Base-by-base conservation (phyloP, 2,113 vertebrate genomes). In the Zapornia atra region DNA sequence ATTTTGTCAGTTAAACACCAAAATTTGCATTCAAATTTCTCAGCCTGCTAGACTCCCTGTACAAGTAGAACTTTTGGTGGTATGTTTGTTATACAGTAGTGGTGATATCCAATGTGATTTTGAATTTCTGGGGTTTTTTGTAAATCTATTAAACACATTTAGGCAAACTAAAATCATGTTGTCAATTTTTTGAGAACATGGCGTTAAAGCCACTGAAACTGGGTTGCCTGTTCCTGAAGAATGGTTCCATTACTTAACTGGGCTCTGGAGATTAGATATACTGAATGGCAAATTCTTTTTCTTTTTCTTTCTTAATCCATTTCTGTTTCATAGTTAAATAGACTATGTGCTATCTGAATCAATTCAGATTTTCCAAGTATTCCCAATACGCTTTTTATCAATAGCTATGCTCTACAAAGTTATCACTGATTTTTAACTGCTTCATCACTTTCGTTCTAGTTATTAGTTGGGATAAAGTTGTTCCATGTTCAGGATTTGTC, bases 371-470 rank as follows among this genome's bases (percentile, higher is more conserved):
- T 94, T 63, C 38, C 57, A 82, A 76, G 69, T 95, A 96, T 93
- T 97, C 92, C 82, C 88, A 90, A 65, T 65, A 57, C 60, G 15
- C 53, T 57, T 95, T 96, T 86, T 94, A 92, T 88, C 88, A 94
- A 82, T 84, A 84, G 48, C 16, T 82, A 6, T 72, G 53, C 63
- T 96, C 28, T 82, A 53, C 79, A n/a, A 90, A 93, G 51, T 93
- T 90, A 94, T 81, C 46, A 57, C 22, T 84, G 44, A 42, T 79
- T 81, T 90, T 75, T 94, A 95, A 92, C 69, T 78, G 38, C 80
- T 90, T 88, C 65, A 61, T 94, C 48, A 29, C 42, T 86, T 88
- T 64, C 29, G 77, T 94, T 61, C 46, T 79, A 40, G 48, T 59
- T 93, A 64, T 79, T 83, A 68, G 34, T 31, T 83, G 51, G 56